Conservation (phyloP, 2,797 vertebrate species). For the Nannoperca australis region DNA sequence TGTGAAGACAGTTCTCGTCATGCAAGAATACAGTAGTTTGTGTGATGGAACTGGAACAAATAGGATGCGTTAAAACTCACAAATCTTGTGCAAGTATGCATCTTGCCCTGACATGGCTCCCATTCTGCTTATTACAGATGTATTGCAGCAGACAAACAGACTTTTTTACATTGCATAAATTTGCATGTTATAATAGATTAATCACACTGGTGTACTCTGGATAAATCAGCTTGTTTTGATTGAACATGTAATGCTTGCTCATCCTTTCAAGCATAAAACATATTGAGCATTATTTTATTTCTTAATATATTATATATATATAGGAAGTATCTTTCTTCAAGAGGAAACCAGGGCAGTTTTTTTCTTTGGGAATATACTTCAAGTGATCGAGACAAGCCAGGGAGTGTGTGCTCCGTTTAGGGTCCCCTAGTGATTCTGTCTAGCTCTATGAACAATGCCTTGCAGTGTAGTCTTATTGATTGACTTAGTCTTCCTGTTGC, state of each 20-base stretch:
- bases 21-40: conserved; percentile 53
- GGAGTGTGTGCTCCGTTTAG: conserved; percentile 45
- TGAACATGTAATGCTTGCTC: conserved; percentile 27
- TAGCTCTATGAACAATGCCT: conserved; percentile 65
- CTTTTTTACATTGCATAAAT: conserved; percentile 46
- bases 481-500: conserved; percentile 53
- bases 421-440: conserved; percentile 60
- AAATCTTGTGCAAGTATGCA: conserved; percentile 53
- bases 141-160: conserved; percentile 47
- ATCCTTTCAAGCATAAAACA: conserved; percentile 20
- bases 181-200: conserved; percentile 33
- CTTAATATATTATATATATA: too few relatives aligned
- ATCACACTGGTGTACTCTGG: conserved; percentile 27
- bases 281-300: too few relatives aligned
- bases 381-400: conserved; percentile 56
- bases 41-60: conserved; percentile 64
- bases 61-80: conserved; percentile 64
- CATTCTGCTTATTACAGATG: conserved; percentile 57
- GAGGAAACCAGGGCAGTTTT: conserved; percentile 55
- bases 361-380: conserved; percentile 58
- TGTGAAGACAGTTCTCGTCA: conserved; percentile 66
- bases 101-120: conserved; percentile 42
- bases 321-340: conserved; percentile 44
- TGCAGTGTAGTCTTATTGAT: conserved; percentile 67
- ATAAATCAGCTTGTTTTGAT: conserved; percentile 44